phyloP scores from a whole-genome alignment of 1,140 invertebrate species.

The Heliconius eleuchia region DNA sequence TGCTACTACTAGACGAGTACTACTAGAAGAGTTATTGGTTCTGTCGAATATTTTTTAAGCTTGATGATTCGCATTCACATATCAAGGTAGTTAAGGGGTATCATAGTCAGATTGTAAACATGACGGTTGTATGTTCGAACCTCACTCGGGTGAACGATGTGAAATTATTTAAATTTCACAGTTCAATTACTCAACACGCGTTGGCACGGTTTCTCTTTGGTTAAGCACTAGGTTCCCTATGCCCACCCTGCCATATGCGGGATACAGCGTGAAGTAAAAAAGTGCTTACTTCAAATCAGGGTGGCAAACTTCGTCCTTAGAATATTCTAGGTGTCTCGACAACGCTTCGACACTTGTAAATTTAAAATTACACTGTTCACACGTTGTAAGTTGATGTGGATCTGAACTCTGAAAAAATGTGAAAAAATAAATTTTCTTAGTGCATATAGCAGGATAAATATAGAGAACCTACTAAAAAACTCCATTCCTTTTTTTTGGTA shows the following conservation, averaged over 20 bases:
- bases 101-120: too few species aligned
- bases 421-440: not conserved
- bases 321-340: constrained; percentile 35
- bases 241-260: too few species aligned
- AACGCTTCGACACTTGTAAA: constrained; percentile 47
- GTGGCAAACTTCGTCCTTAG: constrained; percentile 32
- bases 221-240: not conserved
- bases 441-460: not conserved
- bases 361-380: constrained; percentile 36
- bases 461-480: not conserved
- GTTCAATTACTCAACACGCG: not conserved
- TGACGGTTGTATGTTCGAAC: too few species aligned
- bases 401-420: constrained; percentile 4
- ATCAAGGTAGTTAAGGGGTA: too few species aligned
- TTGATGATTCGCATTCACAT: too few species aligned
- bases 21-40: too few species aligned
- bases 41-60: too few species aligned
- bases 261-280: too few species aligned
- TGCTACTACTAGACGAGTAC: too few species aligned
- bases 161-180: too few species aligned
- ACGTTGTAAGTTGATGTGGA: constrained; percentile 6
- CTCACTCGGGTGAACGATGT: too few species aligned
- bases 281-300: constrained; percentile 25
- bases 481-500: not conserved
- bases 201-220: not conserved